These are phyloP conservation scores for Meiosimyza decipiens DNA, from an alignment of 2,888 invertebrate species.

Conservation along the genomic window DNA sequence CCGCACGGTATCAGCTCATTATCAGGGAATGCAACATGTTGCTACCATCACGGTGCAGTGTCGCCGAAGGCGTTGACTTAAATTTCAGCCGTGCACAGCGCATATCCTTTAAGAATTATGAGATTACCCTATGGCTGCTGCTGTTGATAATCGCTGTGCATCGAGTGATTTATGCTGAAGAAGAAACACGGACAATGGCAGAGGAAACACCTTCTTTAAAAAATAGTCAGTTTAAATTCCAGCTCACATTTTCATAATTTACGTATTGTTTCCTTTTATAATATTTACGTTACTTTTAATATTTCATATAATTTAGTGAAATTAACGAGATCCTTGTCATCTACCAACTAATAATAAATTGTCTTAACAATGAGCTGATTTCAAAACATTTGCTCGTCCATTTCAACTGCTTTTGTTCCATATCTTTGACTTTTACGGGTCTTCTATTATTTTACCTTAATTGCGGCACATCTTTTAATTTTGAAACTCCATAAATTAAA, in stretches of 20 bases:
- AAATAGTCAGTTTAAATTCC: too few relatives aligned
- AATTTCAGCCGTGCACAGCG: slow-evolving; percentile 17
- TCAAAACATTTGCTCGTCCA: slow-evolving; percentile 20
- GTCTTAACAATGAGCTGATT: not conserved
- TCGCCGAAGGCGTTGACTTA: slow-evolving; percentile 34
- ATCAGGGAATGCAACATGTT: too few relatives aligned
- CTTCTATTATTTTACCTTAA: slow-evolving; percentile 6
- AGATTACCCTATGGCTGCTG: slow-evolving; percentile 11
- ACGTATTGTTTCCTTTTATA: too few relatives aligned
- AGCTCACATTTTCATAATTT: too few relatives aligned
- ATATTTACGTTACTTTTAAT: not conserved
- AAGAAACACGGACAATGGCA: too few relatives aligned
- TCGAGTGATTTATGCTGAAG: too few relatives aligned
- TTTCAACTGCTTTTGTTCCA: not conserved
- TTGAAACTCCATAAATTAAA: slow-evolving; percentile 22
- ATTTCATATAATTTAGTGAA: not conserved
- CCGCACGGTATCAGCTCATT: too few relatives aligned
- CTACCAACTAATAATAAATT: slow-evolving; percentile 18
- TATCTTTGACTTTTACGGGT: not conserved
- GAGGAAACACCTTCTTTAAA: slow-evolving; percentile 13
- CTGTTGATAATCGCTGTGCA: not conserved
- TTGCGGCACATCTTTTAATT: not conserved
- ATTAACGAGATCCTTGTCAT: not conserved
- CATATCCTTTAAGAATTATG: slow-evolving; percentile 42
- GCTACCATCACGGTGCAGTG: not conserved